Evolutionary conservation across 2,797 vertebrate genomes (phyloP).

Genomic region (Halcyon leucocephala): DNA sequence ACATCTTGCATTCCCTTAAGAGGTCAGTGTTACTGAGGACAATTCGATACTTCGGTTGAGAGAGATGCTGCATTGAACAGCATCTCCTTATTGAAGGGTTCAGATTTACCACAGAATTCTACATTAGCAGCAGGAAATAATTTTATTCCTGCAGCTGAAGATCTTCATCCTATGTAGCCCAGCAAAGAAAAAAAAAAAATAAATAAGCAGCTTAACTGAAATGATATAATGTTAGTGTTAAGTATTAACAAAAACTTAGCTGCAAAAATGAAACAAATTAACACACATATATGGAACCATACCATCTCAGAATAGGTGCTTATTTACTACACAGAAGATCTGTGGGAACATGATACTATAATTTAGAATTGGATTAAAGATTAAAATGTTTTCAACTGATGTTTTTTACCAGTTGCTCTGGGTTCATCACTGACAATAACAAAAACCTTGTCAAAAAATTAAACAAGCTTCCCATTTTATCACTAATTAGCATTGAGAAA

Average conservation of each 20-base stretch:
- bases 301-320: neutral
- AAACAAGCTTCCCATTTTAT: neutral
- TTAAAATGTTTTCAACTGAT: neutral
- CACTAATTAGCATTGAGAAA: neutral
- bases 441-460: neutral
- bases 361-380: neutral
- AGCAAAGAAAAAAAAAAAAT: neutral
- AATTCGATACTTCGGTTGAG: neutral
- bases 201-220: neutral
- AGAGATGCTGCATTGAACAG: neutral
- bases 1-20: neutral
- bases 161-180: neutral
- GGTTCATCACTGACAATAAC: neutral
- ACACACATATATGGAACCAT: neutral
- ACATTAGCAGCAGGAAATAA: neutral
- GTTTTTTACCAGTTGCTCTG: neutral
- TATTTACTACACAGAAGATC: neutral
- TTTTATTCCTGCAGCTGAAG: neutral
- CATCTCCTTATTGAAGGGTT: neutral
- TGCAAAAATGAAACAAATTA: neutral
- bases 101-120: neutral
- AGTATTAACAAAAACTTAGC: neutral
- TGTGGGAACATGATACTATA: neutral
- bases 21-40: neutral
- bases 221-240: neutral